Evolutionary conservation across 2,113 vertebrate species (phyloP).

Genomic region (Sebastes fasciatus): DNA sequence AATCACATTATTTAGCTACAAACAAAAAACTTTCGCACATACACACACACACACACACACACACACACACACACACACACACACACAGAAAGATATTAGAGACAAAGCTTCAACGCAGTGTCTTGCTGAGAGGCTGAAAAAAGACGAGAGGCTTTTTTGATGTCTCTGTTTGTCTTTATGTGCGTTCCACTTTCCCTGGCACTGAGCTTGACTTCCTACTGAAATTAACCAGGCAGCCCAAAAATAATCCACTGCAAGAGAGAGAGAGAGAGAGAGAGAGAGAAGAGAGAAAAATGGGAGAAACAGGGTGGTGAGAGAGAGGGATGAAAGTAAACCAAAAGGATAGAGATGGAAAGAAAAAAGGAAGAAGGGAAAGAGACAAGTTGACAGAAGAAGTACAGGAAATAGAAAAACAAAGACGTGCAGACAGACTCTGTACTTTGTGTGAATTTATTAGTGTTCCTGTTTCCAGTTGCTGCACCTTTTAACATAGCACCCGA

Average conservation of each 20-base stretch:
- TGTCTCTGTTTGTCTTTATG: constrained; percentile 74
- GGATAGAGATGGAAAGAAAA: not conserved
- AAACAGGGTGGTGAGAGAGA: constrained; percentile 4
- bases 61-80: not conserved
- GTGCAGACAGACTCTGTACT: constrained; percentile 15
- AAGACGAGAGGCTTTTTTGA: constrained; percentile 61
- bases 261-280: constrained; percentile 32
- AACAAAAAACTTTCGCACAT: constrained; percentile 4
- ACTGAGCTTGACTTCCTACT: constrained; percentile 74
- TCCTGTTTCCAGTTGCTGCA: constrained; percentile 24
- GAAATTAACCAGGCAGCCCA: constrained; percentile 80
- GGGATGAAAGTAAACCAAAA: constrained; percentile 7
- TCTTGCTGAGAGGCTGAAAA: constrained; percentile 63
- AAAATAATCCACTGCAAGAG: constrained; percentile 77
- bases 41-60: not conserved
- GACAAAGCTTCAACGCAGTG: constrained; percentile 30
- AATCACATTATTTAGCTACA: constrained; percentile 29
- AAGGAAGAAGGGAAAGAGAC: not conserved
- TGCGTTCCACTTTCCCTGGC: constrained; percentile 77
- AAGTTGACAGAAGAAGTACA: constrained; percentile 24
- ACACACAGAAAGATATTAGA: constrained; percentile 1
- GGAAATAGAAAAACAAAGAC: constrained; percentile 18
- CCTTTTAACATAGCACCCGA: constrained; percentile 12
- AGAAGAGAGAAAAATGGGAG: not conserved
- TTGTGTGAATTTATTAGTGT: constrained; percentile 30